phyloP scores from a whole-genome alignment of 1,140 invertebrate genomes.

The Lordiphosa clarofinis region DNA sequence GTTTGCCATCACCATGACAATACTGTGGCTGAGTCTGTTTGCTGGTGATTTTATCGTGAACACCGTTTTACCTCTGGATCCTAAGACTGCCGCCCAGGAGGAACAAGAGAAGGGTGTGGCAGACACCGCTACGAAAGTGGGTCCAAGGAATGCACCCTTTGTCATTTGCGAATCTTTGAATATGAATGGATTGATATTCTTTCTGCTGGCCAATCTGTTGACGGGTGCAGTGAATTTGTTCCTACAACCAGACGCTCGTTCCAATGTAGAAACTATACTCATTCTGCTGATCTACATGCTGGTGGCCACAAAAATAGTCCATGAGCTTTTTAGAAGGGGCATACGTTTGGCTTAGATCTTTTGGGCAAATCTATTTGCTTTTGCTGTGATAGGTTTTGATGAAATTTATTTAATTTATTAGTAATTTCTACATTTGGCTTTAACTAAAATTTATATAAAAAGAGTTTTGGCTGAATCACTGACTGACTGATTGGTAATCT shows the following conservation, averaged over 20 bases:
- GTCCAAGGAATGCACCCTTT: not conserved
- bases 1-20: constrained; percentile 30
- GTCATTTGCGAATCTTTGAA: constrained; percentile 55
- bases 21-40: constrained; percentile 29
- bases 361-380: too few relatives aligned
- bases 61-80: constrained; percentile 31
- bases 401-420: too few relatives aligned
- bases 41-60: constrained; percentile 43
- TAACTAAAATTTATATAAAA: too few relatives aligned
- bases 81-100: not conserved
- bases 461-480: too few relatives aligned
- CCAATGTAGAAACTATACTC: constrained; percentile 24
- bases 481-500: too few relatives aligned
- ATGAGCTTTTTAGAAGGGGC: constrained; percentile 38
- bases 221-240: constrained; percentile 67
- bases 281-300: constrained; percentile 60
- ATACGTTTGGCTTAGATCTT: constrained; percentile 46
- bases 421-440: too few relatives aligned
- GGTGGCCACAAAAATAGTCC: constrained; percentile 29
- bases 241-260: constrained; percentile 38
- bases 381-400: too few relatives aligned
- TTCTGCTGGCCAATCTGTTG: constrained; percentile 52
- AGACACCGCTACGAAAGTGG: not conserved
- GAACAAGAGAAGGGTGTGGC: constrained; percentile 33
- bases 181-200: constrained; percentile 53